These are phyloP conservation scores for Harpalus rubripes DNA, from an alignment of 2,888 invertebrate species.

Conservation along the genomic window DNA sequence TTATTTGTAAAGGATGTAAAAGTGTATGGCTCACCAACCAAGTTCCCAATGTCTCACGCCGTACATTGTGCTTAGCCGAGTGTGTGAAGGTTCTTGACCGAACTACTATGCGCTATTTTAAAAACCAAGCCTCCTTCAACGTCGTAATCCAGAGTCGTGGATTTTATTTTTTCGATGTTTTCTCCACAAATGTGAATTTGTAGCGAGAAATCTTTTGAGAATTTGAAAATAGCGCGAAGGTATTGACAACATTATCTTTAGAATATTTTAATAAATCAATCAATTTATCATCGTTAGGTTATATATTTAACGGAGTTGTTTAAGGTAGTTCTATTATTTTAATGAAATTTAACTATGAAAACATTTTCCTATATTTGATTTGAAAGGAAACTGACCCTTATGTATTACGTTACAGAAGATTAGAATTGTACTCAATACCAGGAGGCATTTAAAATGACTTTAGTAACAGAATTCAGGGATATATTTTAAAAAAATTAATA, in stretches of 20 bases:
- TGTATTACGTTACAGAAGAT: too few relatives aligned
- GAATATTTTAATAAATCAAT: not conserved
- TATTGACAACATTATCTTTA: not conserved
- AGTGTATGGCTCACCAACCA: not conserved
- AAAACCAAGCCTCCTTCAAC: not conserved
- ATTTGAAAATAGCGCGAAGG: not conserved
- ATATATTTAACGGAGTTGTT: too few relatives aligned
- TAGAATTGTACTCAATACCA: too few relatives aligned
- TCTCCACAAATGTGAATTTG: not conserved
- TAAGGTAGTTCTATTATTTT: too few relatives aligned
- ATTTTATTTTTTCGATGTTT: not conserved
- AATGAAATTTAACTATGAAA: too few relatives aligned
- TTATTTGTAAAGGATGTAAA: too few relatives aligned
- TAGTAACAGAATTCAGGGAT: too few relatives aligned
- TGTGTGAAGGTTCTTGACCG: conserved; percentile 4
- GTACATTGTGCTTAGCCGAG: not conserved
- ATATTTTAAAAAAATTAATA: too few relatives aligned
- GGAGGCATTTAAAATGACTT: too few relatives aligned
- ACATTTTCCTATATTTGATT: too few relatives aligned
- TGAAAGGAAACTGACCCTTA: too few relatives aligned
- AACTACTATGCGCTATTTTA: conserved; percentile 6
- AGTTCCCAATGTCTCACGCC: not conserved
- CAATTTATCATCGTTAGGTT: too few relatives aligned
- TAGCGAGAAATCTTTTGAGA: not conserved
- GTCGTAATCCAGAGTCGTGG: not conserved